Base-by-base conservation (phyloP, 2,113 vertebrate species). In the Hippocampus abdominalis region DNA sequence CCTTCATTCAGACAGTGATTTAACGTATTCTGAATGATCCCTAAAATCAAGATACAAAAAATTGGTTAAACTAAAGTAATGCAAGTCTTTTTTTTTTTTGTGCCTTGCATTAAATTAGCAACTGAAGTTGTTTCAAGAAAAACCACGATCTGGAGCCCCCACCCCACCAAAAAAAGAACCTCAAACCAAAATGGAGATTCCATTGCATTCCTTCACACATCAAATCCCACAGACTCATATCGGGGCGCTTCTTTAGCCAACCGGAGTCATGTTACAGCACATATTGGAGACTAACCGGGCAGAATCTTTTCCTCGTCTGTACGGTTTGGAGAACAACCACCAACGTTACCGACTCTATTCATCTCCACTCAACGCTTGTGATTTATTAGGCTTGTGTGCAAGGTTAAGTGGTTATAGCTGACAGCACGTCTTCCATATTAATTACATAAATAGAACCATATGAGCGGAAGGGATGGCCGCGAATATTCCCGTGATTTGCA, bases 401-500 rank as follows among this genome's bases (percentile, higher is more conserved):
- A 88, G 89, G 86, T 90, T 87, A 87, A 83, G 71, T 79, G 82
- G 81, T 88, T 85, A 82, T 64, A 53, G 82, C 73, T 65, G 76
- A 71, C 77, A n/a, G 39, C 87, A 82, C 48, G 73, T 80, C 84
- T 74, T 70, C 76, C 81, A 86, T 85, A 86, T 86, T 88, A 89
- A 88, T 86, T 83, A 78, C 78, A 74, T 79, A 68, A 82, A 79
- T 70, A 66, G 70, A 77, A 64, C 0, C 8, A 40, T n/a, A 62
- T 66, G 68, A 69, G 64, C 68, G 72, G 73, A 70, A 71, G 70
- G 70, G 77, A 60, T 77, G 82, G 84, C 74, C 72, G 75, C 75
- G 66, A 70, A 86, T 82, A 81, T 77, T 86, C 81, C 77, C 83
- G 42, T 51, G 80, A 79, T 85, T 71, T 73, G 69, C 72, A 68